Evolutionary conservation across 1,140 invertebrate genomes (phyloP).

Genomic region (Brachionus paranguensis): DNA sequence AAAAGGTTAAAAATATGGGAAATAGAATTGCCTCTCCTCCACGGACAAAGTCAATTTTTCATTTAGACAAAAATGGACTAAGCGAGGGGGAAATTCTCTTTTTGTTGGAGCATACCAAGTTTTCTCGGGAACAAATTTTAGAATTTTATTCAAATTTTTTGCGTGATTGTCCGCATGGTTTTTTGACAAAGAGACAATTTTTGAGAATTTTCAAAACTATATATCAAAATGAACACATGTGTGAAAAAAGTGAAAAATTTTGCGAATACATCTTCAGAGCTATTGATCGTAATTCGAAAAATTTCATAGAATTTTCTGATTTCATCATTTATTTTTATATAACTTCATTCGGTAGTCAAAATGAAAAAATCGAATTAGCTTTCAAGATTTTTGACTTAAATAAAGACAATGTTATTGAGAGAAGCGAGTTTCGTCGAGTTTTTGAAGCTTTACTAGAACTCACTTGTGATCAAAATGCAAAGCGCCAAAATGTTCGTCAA

Average conservation of each 20-base stretch:
- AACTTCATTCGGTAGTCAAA: neutral
- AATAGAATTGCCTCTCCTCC: neutral
- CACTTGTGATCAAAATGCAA: neutral
- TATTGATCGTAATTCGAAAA: neutral
- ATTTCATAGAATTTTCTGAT: conserved; percentile 15
- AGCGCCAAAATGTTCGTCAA: neutral
- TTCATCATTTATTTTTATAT: conserved; percentile 11
- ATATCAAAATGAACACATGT: neutral
- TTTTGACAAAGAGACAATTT: neutral
- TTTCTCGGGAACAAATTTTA: conserved; percentile 6
- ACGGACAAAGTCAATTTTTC: neutral
- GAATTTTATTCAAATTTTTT: conserved; percentile 15
- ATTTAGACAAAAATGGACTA: neutral
- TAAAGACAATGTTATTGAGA: neutral
- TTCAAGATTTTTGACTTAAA: conserved; percentile 28
- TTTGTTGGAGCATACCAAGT: neutral
- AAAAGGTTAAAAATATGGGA: neutral
- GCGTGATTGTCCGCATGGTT: neutral
- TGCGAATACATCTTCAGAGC: conserved; percentile 24
- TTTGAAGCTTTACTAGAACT: neutral
- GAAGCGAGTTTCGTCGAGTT: neutral
- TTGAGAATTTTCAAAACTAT: neutral
- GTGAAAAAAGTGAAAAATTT: neutral
- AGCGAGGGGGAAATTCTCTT: neutral
- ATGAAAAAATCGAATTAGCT: conserved; percentile 19